Conservation (phyloP, 53 echinoderm and acorn worm species). For the Holothuria scabra region DNA sequence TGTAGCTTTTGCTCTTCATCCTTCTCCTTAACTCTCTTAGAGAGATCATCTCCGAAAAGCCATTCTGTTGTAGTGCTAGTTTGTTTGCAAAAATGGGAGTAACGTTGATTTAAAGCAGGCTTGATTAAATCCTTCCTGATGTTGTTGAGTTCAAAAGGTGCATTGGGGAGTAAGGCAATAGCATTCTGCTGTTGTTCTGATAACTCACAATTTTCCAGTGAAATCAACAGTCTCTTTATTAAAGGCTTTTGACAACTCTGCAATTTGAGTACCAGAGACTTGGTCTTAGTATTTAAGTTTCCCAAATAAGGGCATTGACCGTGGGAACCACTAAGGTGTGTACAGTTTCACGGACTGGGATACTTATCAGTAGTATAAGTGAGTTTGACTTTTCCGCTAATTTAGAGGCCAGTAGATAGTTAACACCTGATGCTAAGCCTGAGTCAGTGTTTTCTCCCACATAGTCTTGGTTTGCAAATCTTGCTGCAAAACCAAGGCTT, state of each 20-base stretch:
- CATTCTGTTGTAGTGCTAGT: conserved; percentile 35
- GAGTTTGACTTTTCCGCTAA: conserved; percentile 7
- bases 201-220: background rate
- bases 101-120: conserved; percentile 39
- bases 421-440: conserved; percentile 2
- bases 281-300: conserved; percentile 1
- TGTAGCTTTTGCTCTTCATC: conserved; percentile 46
- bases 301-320: conserved; percentile 6
- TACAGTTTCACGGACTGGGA: conserved; percentile 14
- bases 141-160: conserved; percentile 43
- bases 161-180: conserved; percentile 14
- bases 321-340: background rate
- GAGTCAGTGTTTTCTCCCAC: background rate
- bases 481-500: conserved; percentile 26
- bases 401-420: conserved; percentile 1
- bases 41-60: conserved; percentile 54
- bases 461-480: conserved; percentile 14
- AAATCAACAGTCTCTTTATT: background rate
- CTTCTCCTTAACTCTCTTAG: conserved; percentile 48
- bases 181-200: conserved; percentile 26
- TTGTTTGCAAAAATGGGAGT: conserved; percentile 43
- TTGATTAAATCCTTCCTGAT: conserved; percentile 47
- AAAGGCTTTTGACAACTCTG: background rate
- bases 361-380: conserved; percentile 8
- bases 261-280: background rate